A percentile compares a stretch with the other conserved stretches of the same genome.
These are phyloP conservation scores for Emydoidea blandingii DNA, from an alignment of 2,797 vertebrate species.

Conservation along the genomic window DNA sequence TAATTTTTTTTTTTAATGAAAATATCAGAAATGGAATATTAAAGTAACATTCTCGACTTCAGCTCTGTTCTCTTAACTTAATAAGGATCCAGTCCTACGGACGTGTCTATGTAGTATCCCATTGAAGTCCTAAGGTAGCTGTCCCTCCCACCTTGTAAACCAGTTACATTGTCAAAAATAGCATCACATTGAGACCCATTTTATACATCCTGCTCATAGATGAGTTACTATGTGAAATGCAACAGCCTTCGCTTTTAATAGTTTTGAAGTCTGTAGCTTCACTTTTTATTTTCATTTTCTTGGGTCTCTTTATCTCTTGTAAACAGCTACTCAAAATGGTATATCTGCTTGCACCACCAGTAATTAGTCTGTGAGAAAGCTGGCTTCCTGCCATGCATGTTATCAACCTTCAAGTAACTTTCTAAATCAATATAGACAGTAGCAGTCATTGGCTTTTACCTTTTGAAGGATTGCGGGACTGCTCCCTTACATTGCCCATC, in stretches of 20 bases:
- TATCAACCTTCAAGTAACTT: fast-evolving
- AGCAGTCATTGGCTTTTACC: fast-evolving
- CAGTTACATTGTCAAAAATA: not conserved
- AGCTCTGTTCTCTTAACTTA: not conserved
- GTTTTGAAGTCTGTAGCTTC: not conserved
- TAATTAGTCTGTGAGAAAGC: fast-evolving
- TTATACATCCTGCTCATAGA: not conserved
- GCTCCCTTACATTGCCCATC: fast-evolving
- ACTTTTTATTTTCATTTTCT: not conserved
- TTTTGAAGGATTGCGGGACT: not conserved
- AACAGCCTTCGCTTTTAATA: not conserved
- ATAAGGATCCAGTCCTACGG: not conserved
- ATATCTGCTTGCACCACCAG: not conserved
- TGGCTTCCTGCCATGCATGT: fast-evolving
- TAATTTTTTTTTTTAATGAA: not conserved
- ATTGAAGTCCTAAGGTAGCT: not conserved
- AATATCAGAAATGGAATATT: not conserved
- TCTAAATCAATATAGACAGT: fast-evolving
- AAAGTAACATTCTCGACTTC: not conserved
- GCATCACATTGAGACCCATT: fast-evolving
- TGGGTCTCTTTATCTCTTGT: not conserved
- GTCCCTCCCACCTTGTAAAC: not conserved
- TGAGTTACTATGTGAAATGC: not conserved
- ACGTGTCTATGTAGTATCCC: not conserved
- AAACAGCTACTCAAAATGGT: slow-evolving; percentile 43